Evolutionary conservation across 2,888 invertebrate genomes (phyloP).

Genomic region (Mimas tiliae): DNA sequence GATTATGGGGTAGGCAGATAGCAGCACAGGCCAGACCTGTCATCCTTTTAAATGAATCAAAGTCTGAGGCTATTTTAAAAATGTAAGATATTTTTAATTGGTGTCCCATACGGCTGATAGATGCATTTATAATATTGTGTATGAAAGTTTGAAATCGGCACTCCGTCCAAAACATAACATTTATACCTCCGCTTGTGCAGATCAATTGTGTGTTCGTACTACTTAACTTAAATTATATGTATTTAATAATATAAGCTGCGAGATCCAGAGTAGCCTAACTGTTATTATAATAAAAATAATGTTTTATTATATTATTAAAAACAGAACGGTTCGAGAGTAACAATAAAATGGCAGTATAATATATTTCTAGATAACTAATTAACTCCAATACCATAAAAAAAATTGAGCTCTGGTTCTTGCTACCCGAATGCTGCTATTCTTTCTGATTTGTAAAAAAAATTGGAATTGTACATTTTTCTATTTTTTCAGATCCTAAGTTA

Average conservation of each 20-base stretch:
- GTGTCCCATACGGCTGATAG: slow-evolving; percentile 49
- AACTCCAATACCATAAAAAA: no score
- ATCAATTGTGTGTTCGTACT: slow-evolving; percentile 35
- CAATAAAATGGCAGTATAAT: no score
- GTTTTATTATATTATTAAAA: neutral
- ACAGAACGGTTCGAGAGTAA: no score
- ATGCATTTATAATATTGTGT: slow-evolving; percentile 62
- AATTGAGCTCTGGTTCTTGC: neutral
- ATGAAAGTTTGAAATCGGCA: slow-evolving; percentile 39
- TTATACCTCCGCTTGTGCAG: slow-evolving; percentile 42
- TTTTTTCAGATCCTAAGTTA: neutral
- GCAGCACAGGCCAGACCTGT: no score
- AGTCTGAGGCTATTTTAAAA: neutral
- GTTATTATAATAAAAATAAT: no score
- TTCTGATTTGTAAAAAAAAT: neutral
- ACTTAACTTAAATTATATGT: neutral
- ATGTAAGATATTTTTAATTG: neutral
- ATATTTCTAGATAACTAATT: no score
- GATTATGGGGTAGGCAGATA: no score
- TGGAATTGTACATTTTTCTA: no score
- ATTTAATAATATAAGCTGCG: neutral
- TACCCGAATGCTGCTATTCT: neutral
- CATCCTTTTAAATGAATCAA: neutral
- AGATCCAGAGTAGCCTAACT: neutral
- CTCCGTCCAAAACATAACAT: slow-evolving; percentile 59